phyloP scores from a whole-genome alignment of 1,140 invertebrate species.

The Delia radicum region DNA sequence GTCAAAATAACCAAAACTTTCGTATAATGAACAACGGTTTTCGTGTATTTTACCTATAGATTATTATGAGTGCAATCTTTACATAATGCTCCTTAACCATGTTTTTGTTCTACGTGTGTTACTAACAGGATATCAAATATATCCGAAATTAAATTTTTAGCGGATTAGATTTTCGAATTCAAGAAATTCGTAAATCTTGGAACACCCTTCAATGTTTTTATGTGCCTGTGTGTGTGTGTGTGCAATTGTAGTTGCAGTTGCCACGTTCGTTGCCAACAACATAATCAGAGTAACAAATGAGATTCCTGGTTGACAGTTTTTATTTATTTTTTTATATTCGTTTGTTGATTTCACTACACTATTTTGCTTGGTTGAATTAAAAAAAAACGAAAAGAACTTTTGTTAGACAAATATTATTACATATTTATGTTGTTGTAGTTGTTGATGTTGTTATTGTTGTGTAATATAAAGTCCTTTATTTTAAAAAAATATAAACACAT shows the following conservation, averaged over 20 bases:
- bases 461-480: neutral
- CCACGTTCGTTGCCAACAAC: slow-evolving; percentile 18
- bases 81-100: too few relatives aligned
- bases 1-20: too few relatives aligned
- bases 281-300: slow-evolving; percentile 33
- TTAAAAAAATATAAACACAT: slow-evolving; percentile 2
- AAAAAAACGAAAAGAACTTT: neutral
- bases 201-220: too few relatives aligned
- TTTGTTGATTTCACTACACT: neutral
- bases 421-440: too few relatives aligned
- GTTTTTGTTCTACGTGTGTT: too few relatives aligned
- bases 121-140: too few relatives aligned
- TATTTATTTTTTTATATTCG: neutral
- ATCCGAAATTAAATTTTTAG: too few relatives aligned
- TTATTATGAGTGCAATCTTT: too few relatives aligned
- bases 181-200: too few relatives aligned
- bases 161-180: too few relatives aligned
- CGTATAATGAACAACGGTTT: too few relatives aligned
- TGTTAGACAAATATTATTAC: neutral
- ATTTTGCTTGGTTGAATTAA: slow-evolving; percentile 19
- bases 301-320: slow-evolving; percentile 30
- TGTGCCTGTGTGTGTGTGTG: neutral
- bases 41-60: too few relatives aligned
- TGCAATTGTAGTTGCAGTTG: neutral
- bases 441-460: neutral